Evolutionary conservation across 2,888 invertebrate genomes (phyloP), one percentile per base, ranked within the genome.

Genomic region (Noctua comes): DNA sequence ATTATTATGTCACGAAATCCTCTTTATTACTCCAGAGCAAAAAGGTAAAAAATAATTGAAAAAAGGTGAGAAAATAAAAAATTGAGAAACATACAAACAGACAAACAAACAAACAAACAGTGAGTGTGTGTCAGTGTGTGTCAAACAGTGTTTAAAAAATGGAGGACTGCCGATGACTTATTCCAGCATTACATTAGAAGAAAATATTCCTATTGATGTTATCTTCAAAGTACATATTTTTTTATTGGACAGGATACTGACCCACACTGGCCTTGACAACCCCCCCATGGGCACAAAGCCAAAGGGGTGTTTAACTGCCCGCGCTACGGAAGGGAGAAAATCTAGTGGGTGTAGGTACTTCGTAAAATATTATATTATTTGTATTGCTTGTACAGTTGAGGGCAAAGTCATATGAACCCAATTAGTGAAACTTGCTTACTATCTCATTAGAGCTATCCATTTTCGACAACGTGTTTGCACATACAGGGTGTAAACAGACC

Each of bases 291-390:
- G 87, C 84, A 79, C 65, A 59, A 73, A 72, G 87, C 87, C 87
- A 88, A 84, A 77, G 68, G 72, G 77, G 73, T 88, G 88, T 74
- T 80, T 83, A 86, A 83, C 78, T 77, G 86, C 73, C 86, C 86
- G 73, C 82, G 51, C 51, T 40, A 71, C 65, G 82, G 73, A 78
- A 68, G 40, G 66, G 64, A 65, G 68, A 59, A 76, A 75, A 88
- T 76, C 48, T 66, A 85, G 68, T 62, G 70, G 54, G 54, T 78
- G 66, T 77, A n/a, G n/a, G n/a, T n/a, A 59, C 73, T 76, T 79
- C 75, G 68, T 82, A 77, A 80, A 81, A 84, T 79, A 84, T 78
- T 68, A 68, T 68, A 73, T 80, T 87, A 79, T 81, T 78, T 80
- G n/a, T 68, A 36, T 64, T 65, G 27, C 54, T 65, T 13, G 43